Conservation (phyloP, 2,888 invertebrate species). For the Timema podura region DNA sequence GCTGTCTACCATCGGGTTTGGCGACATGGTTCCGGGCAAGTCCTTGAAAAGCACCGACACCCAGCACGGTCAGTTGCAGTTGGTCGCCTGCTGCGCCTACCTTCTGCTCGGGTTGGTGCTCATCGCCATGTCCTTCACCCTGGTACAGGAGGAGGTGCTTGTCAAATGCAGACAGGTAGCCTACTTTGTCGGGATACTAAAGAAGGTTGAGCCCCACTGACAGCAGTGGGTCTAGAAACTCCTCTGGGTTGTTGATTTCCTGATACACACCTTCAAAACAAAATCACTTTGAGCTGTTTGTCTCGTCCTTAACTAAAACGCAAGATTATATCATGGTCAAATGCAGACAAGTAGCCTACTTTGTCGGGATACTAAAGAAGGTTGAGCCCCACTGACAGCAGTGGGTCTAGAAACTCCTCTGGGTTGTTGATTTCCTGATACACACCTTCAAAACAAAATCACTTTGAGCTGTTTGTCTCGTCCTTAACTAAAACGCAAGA, state of each 20-base stretch:
- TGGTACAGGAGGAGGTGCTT: slow-evolving; percentile 76
- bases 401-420: neutral
- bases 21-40: slow-evolving; percentile 66
- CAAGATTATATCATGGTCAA: slow-evolving; percentile 70
- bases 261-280: too few species aligned
- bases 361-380: slow-evolving; percentile 62
- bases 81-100: slow-evolving; percentile 76
- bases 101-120: slow-evolving; percentile 72
- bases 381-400: slow-evolving; percentile 36
- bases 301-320: slow-evolving; percentile 79
- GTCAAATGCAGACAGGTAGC: slow-evolving; percentile 39
- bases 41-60: slow-evolving; percentile 35
- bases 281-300: slow-evolving; percentile 60
- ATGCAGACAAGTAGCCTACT: slow-evolving; percentile 42
- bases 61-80: slow-evolving; percentile 60
- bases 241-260: neutral
- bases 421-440: too few species aligned
- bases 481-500: slow-evolving; percentile 80
- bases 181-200: slow-evolving; percentile 61
- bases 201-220: slow-evolving; percentile 46
- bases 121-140: slow-evolving; percentile 80
- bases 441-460: too few species aligned
- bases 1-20: slow-evolving; percentile 77
- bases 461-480: slow-evolving; percentile 73
- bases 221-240: neutral